A percentile compares a stretch with the other conserved stretches of the same genome.
Conservation (phyloP, 2,888 invertebrate species). For the Elegia similella region DNA sequence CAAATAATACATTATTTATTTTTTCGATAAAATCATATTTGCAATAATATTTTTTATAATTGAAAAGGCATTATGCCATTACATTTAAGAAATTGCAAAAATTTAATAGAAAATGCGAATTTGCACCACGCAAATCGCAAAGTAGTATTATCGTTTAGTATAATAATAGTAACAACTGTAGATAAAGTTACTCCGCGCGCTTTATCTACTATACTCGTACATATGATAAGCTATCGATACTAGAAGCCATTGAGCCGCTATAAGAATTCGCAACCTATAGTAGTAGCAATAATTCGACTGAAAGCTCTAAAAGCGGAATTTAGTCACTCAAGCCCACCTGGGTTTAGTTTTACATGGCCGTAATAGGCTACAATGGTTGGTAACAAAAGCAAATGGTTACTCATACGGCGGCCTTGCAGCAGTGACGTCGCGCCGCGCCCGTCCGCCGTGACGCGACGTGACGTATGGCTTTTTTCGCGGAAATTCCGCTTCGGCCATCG, state of each 20-base stretch:
- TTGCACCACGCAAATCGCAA: background rate
- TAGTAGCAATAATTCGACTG: background rate
- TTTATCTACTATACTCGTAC: background rate
- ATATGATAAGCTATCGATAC: constrained; percentile 3
- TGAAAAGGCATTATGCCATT: no score
- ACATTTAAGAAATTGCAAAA: no score
- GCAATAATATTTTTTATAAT: background rate
- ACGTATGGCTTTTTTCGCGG: constrained; percentile 75
- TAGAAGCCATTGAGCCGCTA: background rate
- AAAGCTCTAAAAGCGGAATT: background rate
- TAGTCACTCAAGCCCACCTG: background rate
- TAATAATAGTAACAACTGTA: no score
- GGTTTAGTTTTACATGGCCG: constrained; percentile 32
- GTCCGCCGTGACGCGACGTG: constrained; percentile 54
- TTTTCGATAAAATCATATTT: background rate
- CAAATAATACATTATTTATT: background rate
- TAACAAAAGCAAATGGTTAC: constrained; percentile 23
- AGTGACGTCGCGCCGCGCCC: constrained; percentile 59
- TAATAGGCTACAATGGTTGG: constrained; percentile 36
- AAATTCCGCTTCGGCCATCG: constrained; percentile 69
- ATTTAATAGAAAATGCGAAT: background rate
- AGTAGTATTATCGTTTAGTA: background rate
- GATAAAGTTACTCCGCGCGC: background rate
- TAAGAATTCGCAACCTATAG: background rate
- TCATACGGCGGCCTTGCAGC: constrained; percentile 56